Conservation (phyloP, 2,888 invertebrate genomes). For the Torymus texanus region DNA sequence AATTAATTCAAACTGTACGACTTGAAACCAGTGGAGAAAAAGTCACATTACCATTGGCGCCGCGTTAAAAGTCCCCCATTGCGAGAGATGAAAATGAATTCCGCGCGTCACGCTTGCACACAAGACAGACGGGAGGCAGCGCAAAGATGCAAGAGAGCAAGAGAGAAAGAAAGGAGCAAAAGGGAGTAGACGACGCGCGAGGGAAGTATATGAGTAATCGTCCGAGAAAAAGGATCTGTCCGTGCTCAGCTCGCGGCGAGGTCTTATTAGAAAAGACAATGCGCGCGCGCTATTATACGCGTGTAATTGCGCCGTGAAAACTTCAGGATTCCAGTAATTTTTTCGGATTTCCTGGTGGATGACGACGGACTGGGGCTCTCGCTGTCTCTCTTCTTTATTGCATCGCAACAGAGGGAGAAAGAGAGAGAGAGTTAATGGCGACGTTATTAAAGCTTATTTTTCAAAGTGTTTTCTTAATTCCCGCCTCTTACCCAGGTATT, state of each 20-base stretch:
- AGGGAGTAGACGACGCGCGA: background rate
- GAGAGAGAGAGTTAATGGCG: too few relatives aligned
- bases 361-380: too few relatives aligned
- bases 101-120: background rate
- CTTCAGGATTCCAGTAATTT: background rate
- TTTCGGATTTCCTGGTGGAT: too few relatives aligned
- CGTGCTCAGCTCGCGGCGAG: background rate
- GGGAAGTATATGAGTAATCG: slow-evolving; percentile 22
- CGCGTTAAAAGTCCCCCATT: slow-evolving; percentile 3
- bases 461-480: background rate
- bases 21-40: background rate
- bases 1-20: slow-evolving; percentile 5
- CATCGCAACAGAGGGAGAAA: too few relatives aligned
- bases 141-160: background rate
- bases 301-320: slow-evolving; percentile 18
- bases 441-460: background rate
- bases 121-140: background rate
- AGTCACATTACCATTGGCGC: slow-evolving; percentile 31
- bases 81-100: slow-evolving; percentile 38
- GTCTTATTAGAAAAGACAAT: slow-evolving; percentile 31
- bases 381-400: background rate
- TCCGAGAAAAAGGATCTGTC: slow-evolving; percentile 29
- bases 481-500: background rate
- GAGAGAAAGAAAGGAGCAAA: background rate
- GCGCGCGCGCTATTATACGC: background rate